phyloP scores from a whole-genome alignment of 2,113 vertebrate genomes.

The Delphinapterus leucas region DNA sequence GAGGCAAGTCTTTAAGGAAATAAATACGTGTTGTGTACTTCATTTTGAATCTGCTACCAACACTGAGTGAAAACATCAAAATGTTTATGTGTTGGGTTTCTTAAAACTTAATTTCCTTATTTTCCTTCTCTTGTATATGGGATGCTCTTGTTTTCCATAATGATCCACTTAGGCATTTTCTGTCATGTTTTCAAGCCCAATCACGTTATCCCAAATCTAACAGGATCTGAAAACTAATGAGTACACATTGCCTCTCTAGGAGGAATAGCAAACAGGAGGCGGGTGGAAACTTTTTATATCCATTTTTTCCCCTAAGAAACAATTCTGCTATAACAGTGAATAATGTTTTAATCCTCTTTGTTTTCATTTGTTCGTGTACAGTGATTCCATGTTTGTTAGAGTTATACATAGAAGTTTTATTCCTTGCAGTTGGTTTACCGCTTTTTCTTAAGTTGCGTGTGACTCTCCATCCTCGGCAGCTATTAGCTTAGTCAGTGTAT shows the following conservation, averaged over 20 bases:
- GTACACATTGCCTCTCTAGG: background rate
- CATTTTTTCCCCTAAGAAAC: background rate
- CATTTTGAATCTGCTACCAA: background rate
- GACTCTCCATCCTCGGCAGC: slow-evolving; percentile 44
- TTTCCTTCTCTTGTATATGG: slow-evolving; percentile 29
- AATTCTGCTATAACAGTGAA: background rate
- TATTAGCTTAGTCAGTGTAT: slow-evolving; percentile 56
- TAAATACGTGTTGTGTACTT: background rate
- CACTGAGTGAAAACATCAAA: slow-evolving; percentile 18
- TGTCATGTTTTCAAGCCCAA: background rate
- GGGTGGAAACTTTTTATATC: background rate
- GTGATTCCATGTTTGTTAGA: background rate
- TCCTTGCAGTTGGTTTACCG: slow-evolving; percentile 11
- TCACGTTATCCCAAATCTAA: background rate
- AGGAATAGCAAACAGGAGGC: background rate
- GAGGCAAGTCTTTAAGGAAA: background rate
- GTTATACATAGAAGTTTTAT: slow-evolving; percentile 4
- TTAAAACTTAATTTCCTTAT: slow-evolving; percentile 22
- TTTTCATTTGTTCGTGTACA: slow-evolving; percentile 11
- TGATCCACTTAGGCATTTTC: background rate
- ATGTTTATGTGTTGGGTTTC: background rate
- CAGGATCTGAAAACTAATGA: slow-evolving; percentile 23
- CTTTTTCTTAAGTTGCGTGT: slow-evolving; percentile 42
- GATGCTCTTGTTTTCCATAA: background rate
- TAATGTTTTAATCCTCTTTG: background rate